A percentile compares a stretch with the other conserved stretches of the same genome.
phyloP scores from a whole-genome alignment of 2,888 invertebrate species.

The Brassicogethes aeneus region DNA sequence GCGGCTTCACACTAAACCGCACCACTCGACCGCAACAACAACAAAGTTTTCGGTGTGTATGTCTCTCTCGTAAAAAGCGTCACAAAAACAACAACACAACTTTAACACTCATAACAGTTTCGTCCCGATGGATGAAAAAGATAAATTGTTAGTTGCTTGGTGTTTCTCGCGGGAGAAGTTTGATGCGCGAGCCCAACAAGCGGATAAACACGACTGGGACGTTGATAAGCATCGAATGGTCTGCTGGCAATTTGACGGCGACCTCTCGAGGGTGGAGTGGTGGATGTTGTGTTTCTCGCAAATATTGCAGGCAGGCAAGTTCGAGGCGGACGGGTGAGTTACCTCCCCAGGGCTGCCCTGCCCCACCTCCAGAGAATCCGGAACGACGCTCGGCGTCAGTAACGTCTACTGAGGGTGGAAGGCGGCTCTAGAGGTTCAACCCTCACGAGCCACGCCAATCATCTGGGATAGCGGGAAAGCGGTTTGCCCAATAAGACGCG shows the following conservation, averaged over 20 bases:
- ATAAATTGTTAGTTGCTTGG: slow-evolving; percentile 12
- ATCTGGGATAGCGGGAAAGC: slow-evolving; percentile 25
- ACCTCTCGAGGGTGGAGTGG: slow-evolving; percentile 35
- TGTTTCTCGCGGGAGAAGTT: slow-evolving; percentile 20
- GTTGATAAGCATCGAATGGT: slow-evolving; percentile 36
- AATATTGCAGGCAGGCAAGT: not conserved
- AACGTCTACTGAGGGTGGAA: slow-evolving; percentile 23
- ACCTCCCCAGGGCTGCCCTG: slow-evolving; percentile 37
- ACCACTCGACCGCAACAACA: slow-evolving; percentile 3
- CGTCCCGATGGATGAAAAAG: slow-evolving; percentile 10
- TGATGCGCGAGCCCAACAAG: slow-evolving; percentile 35
- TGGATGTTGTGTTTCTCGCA: slow-evolving; percentile 19
- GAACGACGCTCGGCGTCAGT: slow-evolving; percentile 37
- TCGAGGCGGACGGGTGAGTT: slow-evolving; percentile 3
- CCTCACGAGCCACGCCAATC: slow-evolving; percentile 30
- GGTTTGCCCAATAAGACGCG: slow-evolving; percentile 22
- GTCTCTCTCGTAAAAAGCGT: too few relatives aligned
- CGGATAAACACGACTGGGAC: slow-evolving; percentile 40
- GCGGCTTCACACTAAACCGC: slow-evolving; percentile 6
- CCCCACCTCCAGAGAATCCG: slow-evolving; percentile 42
- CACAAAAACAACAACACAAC: slow-evolving; percentile 43
- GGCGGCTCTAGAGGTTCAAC: slow-evolving; percentile 24
- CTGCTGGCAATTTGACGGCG: slow-evolving; percentile 33
- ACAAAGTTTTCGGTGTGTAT: slow-evolving; percentile 17
- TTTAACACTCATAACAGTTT: slow-evolving; percentile 5